These are phyloP conservation scores for Steinernema khuongi DNA, from an alignment of 1,140 invertebrate species.

Conservation along the genomic window DNA sequence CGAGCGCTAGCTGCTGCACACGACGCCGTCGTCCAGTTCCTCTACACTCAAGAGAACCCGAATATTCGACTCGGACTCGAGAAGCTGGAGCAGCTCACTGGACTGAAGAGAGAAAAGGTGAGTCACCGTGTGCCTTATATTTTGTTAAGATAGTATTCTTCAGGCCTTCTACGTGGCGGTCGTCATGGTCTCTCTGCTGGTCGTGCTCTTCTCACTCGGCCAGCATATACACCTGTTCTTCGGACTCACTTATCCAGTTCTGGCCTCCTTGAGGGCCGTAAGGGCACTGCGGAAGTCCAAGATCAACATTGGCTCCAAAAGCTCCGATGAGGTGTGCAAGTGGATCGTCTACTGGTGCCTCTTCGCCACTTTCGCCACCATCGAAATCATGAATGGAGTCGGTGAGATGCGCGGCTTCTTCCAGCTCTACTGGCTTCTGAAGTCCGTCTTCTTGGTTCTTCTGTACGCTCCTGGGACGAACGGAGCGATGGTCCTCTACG, in stretches of 20 bases:
- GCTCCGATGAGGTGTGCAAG: constrained; percentile 3
- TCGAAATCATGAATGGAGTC: not conserved
- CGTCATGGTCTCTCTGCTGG: not conserved
- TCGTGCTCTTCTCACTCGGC: not conserved
- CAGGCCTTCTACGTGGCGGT: not conserved
- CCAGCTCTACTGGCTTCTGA: not conserved
- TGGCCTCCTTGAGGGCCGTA: not conserved
- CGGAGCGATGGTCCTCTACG: not conserved
- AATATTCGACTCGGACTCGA: not conserved
- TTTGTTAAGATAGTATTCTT: not conserved
- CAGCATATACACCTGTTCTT: not conserved
- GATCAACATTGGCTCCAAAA: not conserved
- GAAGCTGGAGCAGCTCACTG: not conserved
- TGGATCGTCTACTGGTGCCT: constrained; percentile 9
- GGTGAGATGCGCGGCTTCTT: not conserved
- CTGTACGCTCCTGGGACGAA: not conserved
- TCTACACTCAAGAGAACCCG: not conserved
- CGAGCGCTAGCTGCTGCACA: not conserved
- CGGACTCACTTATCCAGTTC: not conserved
- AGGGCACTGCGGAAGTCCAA: not conserved
- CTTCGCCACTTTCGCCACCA: not conserved
- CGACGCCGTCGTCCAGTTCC: not conserved
- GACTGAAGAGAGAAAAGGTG: constrained; percentile 1
- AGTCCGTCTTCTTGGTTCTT: not conserved
- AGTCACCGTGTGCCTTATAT: not conserved